Evolutionary conservation across 2,113 vertebrate species (phyloP), one percentile per base, ranked within the genome.

Genomic region (Clinocottus analis): DNA sequence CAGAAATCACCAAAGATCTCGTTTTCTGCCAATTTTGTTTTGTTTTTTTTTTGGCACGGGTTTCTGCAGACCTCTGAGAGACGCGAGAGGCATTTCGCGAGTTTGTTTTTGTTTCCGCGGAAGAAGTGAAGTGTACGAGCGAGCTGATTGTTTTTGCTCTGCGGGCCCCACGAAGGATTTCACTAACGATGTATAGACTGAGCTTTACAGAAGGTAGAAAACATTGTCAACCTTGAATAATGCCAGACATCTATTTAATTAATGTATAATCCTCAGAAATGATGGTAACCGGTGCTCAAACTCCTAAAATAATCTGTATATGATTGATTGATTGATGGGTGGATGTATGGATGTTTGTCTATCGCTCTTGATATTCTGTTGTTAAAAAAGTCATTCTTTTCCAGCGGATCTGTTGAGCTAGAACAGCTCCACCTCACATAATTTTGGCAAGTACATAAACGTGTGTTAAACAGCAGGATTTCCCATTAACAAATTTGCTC

Each of bases 381-480:
- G 31, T 83, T 37, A 81, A 72, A 47, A 56, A 79, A 78, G 53
- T 65, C 47, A 33, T 77, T 92, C 64, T 94, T 83, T 93, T 92
- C 66, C 91, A 91, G 92, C 90, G 77, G 89, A 93, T 85, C 83
- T 84, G 63, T 85, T 90, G 87, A 85, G 68, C 84, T 93, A 90
- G 67, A 88, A 78, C 85, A 73, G 51, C 49, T 82, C 84, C 83
- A 47, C 73, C 83, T 84, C 71, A 21, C 82, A 83, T 65, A 87
- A 61, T 71, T 59, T 78, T 85, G 92, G 94, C 92, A 94, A 94
- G 93, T 95, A 95, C 84, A 51, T 65, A n/a, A 70, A 72, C 60
- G 19, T 76, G 67, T 85, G 73, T 19, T 69, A 67, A 82, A 80
- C 78, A 61, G 83, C 68, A n/a, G 74, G 71, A 77, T 65, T 81